A percentile compares a stretch with the other conserved stretches of the same genome.
These are phyloP conservation scores for Austrofundulus limnaeus DNA, from an alignment of 2,113 vertebrate species.

Conservation along the genomic window DNA sequence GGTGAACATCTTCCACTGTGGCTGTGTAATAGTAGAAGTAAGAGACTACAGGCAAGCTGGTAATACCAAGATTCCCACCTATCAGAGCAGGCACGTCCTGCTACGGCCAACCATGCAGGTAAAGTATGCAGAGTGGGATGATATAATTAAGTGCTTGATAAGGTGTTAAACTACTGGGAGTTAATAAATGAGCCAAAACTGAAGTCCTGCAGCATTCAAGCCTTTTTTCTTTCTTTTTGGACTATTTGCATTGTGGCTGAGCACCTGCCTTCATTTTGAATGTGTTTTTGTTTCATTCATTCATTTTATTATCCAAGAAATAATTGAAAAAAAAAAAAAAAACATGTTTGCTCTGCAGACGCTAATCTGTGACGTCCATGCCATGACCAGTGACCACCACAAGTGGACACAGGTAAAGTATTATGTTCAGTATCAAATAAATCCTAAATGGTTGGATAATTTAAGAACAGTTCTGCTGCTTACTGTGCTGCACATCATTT, in stretches of 20 bases:
- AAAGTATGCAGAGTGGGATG: not conserved
- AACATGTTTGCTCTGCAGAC: conserved; percentile 81
- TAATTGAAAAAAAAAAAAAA: too few species aligned
- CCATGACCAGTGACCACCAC: conserved; percentile 98
- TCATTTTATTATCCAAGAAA: too few species aligned
- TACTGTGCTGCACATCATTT: not conserved
- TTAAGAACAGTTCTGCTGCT: not conserved
- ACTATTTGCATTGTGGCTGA: too few species aligned
- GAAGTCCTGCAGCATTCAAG: too few species aligned
- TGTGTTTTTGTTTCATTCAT: too few species aligned
- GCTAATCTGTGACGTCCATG: conserved; percentile 96
- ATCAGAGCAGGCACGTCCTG: conserved; percentile 93
- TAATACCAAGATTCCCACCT: conserved; percentile 90
- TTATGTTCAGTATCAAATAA: not conserved
- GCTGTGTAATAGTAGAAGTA: conserved; percentile 96
- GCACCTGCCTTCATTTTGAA: too few species aligned
- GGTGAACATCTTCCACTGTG: conserved; percentile 99
- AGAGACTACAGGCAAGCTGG: conserved; percentile 95
- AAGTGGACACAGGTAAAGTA: conserved; percentile 96
- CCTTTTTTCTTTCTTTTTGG: too few species aligned
- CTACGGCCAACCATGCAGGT: conserved; percentile 98
- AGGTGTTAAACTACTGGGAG: not conserved
- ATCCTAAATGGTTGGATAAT: too few species aligned
- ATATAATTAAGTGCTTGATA: not conserved
- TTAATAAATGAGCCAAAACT: not conserved